Evolutionary conservation across 2,797 vertebrate genomes (phyloP).

Genomic region (Pseudotriccus pelzelni): DNA sequence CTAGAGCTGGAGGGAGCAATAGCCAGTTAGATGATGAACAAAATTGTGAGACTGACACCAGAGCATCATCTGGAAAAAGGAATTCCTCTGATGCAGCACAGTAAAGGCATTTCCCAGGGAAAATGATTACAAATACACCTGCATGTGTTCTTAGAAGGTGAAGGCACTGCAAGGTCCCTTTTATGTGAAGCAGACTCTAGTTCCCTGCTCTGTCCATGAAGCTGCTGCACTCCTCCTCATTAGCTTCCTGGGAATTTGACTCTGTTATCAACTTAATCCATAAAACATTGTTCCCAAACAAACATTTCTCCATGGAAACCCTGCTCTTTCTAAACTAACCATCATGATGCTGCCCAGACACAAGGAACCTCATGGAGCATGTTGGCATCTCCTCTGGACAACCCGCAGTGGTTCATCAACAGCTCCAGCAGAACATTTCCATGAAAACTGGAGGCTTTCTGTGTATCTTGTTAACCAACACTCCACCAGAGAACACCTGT

Average conservation of each 20-base stretch:
- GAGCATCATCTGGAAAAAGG: background rate
- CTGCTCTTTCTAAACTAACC: background rate
- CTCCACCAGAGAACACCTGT: background rate
- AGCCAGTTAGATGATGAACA: constrained; percentile 27
- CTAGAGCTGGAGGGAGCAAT: constrained; percentile 36
- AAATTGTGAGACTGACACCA: background rate
- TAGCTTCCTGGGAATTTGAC: background rate
- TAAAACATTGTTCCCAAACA: background rate
- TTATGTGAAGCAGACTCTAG: background rate
- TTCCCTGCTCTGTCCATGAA: background rate
- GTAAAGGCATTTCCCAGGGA: background rate
- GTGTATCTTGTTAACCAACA: background rate
- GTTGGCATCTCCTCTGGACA: background rate
- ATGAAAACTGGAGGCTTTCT: background rate
- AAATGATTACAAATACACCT: background rate
- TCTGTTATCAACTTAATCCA: background rate
- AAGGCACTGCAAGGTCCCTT: background rate
- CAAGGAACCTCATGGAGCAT: background rate
- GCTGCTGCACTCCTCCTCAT: background rate
- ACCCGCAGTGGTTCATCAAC: background rate
- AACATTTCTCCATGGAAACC: background rate
- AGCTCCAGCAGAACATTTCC: background rate
- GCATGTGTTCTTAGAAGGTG: background rate
- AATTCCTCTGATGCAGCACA: constrained; percentile 2
- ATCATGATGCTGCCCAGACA: background rate